Evolutionary conservation across 1,140 invertebrate genomes (phyloP).

Genomic region (Zaprionus inermis): DNA sequence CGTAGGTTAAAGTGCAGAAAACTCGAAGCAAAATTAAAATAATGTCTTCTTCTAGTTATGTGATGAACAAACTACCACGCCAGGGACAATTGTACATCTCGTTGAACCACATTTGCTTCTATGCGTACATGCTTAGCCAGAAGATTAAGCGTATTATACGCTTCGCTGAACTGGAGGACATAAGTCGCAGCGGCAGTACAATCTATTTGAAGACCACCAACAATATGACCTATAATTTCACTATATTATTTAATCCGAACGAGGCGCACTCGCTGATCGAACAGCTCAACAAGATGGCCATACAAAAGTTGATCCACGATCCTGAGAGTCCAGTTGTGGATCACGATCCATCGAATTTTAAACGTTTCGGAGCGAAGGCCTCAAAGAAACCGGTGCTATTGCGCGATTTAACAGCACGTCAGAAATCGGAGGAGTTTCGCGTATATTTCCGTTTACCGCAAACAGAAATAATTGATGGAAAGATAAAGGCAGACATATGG

Average conservation of each 20-base stretch:
- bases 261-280: conserved; percentile 97
- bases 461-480: conserved; percentile 96
- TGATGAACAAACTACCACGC: conserved; percentile 95
- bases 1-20: conserved; percentile 86
- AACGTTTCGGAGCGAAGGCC: conserved; percentile 89
- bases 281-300: conserved; percentile 97
- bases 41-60: conserved; percentile 88
- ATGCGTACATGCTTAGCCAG: conserved; percentile 96
- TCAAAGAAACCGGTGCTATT: conserved; percentile 95
- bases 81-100: conserved; percentile 99
- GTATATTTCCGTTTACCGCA: conserved; percentile 94
- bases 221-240: conserved; percentile 82
- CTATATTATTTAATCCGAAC: conserved; percentile 92
- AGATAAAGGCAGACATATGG: conserved; percentile 92
- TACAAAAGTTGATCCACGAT: conserved; percentile 90
- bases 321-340: conserved; percentile 82
- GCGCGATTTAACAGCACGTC: conserved; percentile 96
- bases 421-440: conserved; percentile 94
- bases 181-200: conserved; percentile 63
- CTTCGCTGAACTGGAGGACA: conserved; percentile 77
- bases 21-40: background rate
- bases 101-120: conserved; percentile 97
- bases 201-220: conserved; percentile 82
- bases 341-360: conserved; percentile 62
- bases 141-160: conserved; percentile 95